Base-by-base conservation (phyloP, 1,140 invertebrate genomes). In the Calliphora vicina region DNA sequence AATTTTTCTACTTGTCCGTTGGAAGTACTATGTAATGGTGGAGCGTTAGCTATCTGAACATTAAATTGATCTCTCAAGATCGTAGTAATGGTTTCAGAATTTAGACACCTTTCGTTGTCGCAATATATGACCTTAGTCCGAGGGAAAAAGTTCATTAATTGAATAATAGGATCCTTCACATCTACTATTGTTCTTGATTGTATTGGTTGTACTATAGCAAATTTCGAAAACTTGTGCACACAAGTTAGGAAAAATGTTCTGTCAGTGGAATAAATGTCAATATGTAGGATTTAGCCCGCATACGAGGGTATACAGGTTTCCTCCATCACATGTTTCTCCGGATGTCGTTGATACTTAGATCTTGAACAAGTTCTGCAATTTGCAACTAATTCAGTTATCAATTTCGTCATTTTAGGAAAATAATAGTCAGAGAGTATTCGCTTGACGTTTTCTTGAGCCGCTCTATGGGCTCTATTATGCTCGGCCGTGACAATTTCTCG, bases 351-450 rank as follows among this genome's bases (percentile, higher is more conserved):
- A n/a, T n/a, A n/a, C n/a, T n/a, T n/a, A n/a, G n/a, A n/a, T 1
- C 50, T 61, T 17, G 13, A 17, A 61, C 50, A 61, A 12, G 43
- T 76, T 43, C 57, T 67, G 26, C 82, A 85, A 13, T 85, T 86
- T 15, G 27, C 27, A 0, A 83, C 83, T 0, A 84, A 29, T 42
- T 86, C 78, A 13, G 57, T 84, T 13, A 81, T 81, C 8, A 84
- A 15, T n/a, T 73, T 73, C 0, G 80, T 80, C 80, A 84, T 86
- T 20, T 85, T 86, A 1, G 84, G 80, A 29, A 85, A 86, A 71
- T 82, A 85, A 43, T 43, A 12, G 12, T 43, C 42, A 43, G 12
- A 12, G 5, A 43, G 12, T 43, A 72, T 86, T 25, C 57, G 82
- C n/a, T 74, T 82, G 0, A 82, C 82, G 5, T 74, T 86, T 61